These are phyloP conservation scores for Shinisaurus crocodilurus DNA, from an alignment of 2,113 vertebrate genomes.

Conservation along the genomic window DNA sequence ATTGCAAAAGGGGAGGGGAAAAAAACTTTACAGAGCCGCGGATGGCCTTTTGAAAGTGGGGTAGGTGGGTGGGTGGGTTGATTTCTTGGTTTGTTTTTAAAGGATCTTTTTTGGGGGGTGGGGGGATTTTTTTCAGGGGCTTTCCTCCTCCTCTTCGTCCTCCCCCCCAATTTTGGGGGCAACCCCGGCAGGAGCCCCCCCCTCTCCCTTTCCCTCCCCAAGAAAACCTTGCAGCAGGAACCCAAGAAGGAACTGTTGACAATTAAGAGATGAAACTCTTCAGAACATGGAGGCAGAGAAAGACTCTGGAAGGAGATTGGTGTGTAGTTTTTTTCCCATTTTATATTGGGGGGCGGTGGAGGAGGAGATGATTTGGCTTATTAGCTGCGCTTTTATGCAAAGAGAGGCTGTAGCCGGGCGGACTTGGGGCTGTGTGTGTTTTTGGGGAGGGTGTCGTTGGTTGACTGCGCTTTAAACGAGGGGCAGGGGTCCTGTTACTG, in stretches of 20 bases:
- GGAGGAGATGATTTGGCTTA: background rate
- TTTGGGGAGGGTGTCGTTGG: background rate
- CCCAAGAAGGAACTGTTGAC: slow-evolving; percentile 76
- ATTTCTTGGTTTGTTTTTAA: background rate
- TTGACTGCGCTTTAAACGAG: background rate
- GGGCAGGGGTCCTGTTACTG: background rate
- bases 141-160: background rate
- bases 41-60: slow-evolving; percentile 65
- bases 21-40: slow-evolving; percentile 78
- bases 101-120: background rate
- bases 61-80: background rate
- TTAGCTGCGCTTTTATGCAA: too few species aligned
- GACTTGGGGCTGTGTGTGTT: background rate
- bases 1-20: slow-evolving; percentile 52
- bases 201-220: slow-evolving; percentile 20
- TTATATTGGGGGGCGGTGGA: slow-evolving; percentile 71
- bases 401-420: background rate
- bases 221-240: slow-evolving; percentile 65
- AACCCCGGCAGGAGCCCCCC: too few species aligned
- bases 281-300: slow-evolving; percentile 89
- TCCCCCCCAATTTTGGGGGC: too few species aligned
- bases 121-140: background rate
- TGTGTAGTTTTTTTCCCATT: slow-evolving; percentile 83
- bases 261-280: slow-evolving; percentile 85
- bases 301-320: slow-evolving; percentile 94